Evolutionary conservation across 2,113 vertebrate species (phyloP).

Genomic region (Chloroceryle aenea): DNA sequence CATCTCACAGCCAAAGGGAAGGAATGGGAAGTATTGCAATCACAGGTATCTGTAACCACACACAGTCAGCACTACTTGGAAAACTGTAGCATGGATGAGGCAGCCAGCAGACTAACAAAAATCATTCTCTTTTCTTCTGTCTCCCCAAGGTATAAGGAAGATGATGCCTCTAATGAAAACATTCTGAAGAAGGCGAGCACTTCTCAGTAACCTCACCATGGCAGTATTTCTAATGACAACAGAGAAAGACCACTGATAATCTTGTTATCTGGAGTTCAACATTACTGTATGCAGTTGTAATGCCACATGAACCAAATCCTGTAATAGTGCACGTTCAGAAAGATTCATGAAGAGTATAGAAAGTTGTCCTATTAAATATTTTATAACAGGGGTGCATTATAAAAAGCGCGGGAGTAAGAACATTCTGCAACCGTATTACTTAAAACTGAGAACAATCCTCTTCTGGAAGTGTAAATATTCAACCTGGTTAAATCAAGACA

Average conservation of each 20-base stretch:
- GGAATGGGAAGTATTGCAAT: background rate
- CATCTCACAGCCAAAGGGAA: background rate
- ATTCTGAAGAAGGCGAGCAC: background rate
- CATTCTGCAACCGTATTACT: background rate
- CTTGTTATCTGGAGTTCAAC: background rate
- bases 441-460: conserved; percentile 14
- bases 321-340: background rate
- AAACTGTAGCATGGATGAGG: fast-evolving
- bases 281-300: background rate
- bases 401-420: background rate
- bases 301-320: background rate
- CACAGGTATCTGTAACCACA: background rate
- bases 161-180: background rate
- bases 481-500: conserved; percentile 83
- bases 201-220: background rate
- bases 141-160: background rate
- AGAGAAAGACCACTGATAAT: background rate
- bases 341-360: background rate
- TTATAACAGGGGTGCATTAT: background rate
- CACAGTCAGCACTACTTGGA: background rate
- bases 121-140: background rate
- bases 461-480: conserved; percentile 45
- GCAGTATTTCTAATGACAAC: background rate
- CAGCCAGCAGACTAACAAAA: background rate
- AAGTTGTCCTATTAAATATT: background rate